Conservation (phyloP, 2,113 vertebrate genomes). For the Stictonetta naevosa region DNA sequence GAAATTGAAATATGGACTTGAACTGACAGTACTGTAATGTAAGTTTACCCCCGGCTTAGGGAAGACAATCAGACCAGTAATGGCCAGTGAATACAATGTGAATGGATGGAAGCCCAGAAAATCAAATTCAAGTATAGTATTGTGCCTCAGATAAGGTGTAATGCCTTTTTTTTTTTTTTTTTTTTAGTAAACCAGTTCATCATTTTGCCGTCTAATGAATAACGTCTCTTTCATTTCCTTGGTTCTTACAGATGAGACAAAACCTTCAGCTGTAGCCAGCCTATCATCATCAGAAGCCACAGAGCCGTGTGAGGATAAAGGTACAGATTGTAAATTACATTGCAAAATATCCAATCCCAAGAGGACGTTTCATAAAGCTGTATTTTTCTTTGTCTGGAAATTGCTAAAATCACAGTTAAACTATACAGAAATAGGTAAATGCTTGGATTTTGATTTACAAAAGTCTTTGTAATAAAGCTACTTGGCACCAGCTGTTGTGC, state of each 20-base stretch:
- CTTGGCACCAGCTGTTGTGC: background rate
- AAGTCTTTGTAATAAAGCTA: conserved; percentile 21
- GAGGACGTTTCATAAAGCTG: background rate
- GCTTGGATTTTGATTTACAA: conserved; percentile 16
- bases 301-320: conserved; percentile 69
- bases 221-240: conserved; percentile 45
- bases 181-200: background rate
- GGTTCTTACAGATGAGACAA: conserved; percentile 55
- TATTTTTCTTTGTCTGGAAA: conserved; percentile 17
- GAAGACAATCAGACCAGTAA: background rate
- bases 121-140: background rate
- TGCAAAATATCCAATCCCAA: background rate
- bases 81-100: background rate
- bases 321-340: conserved; percentile 49
- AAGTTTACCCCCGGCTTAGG: background rate
- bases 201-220: background rate
- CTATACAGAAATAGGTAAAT: background rate
- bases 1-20: background rate
- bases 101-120: background rate
- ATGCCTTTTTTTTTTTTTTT: background rate
- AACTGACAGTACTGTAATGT: background rate
- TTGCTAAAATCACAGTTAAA: conserved; percentile 17
- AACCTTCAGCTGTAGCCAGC: conserved; percentile 4
- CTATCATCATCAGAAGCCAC: conserved; percentile 36
- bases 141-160: background rate